A percentile compares a stretch with the other conserved stretches of the same genome.
These are phyloP conservation scores for Caenorhabditis auriculariae DNA, from an alignment of 2,888 invertebrate genomes.

Conservation along the genomic window DNA sequence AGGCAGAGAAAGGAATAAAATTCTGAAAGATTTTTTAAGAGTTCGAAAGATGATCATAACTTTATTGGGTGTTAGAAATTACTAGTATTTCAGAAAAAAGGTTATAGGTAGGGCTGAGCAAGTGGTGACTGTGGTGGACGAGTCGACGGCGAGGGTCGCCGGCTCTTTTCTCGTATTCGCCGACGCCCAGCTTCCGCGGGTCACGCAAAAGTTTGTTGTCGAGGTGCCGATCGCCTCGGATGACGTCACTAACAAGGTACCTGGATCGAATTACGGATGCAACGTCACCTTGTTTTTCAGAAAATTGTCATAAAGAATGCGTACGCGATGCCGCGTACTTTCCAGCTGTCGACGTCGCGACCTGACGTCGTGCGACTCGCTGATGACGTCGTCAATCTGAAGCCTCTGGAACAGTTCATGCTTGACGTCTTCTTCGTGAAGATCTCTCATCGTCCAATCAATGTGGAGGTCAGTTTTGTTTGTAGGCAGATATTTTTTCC, in stretches of 20 bases:
- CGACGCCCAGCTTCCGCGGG: constrained; percentile 11
- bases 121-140: constrained; percentile 17
- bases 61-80: too few relatives aligned
- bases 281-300: constrained; percentile 16
- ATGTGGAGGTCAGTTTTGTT: constrained; percentile 24
- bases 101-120: too few relatives aligned
- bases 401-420: constrained; percentile 9
- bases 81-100: too few relatives aligned
- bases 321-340: constrained; percentile 25
- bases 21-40: too few relatives aligned
- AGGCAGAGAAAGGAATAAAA: too few relatives aligned
- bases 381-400: constrained; percentile 11
- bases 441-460: constrained; percentile 24
- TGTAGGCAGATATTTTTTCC: too few relatives aligned
- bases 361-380: constrained; percentile 21
- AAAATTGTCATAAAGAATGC: constrained; percentile 28
- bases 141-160: constrained; percentile 9
- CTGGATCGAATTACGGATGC: too few relatives aligned
- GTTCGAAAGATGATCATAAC: too few relatives aligned
- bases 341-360: constrained; percentile 25
- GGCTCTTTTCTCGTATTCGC: constrained; percentile 8
- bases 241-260: constrained; percentile 6
- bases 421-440: constrained; percentile 22
- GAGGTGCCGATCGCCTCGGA: constrained; percentile 11
- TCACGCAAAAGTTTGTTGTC: constrained; percentile 16